A percentile compares a stretch with the other conserved stretches of the same genome.
Evolutionary conservation across 2,888 invertebrate species (phyloP).

Genomic region (Polymixis lichenea): DNA sequence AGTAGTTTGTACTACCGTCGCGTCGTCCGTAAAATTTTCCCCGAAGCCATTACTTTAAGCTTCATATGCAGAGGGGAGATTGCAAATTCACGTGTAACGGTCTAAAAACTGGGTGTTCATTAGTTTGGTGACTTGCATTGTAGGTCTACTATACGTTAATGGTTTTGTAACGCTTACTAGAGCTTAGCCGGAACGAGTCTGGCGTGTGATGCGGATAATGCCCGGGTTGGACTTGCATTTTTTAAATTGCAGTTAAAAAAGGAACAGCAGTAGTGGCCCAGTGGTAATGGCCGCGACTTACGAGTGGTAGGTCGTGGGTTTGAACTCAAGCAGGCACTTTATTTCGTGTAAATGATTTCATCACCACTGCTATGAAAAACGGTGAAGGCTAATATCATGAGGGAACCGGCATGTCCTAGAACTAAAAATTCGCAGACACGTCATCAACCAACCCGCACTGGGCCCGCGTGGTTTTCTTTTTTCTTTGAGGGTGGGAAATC

Average conservation of each 20-base stretch:
- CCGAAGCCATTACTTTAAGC: slow-evolving; percentile 71
- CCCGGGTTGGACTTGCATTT: neutral
- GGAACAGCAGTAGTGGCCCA: too few species aligned
- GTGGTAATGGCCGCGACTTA: too few species aligned
- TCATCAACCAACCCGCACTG: too few species aligned
- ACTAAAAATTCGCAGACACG: too few species aligned
- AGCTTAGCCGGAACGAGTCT: slow-evolving; percentile 11
- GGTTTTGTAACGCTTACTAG: slow-evolving; percentile 64
- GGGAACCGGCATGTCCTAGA: too few species aligned
- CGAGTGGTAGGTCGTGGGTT: too few species aligned
- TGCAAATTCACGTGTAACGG: slow-evolving; percentile 73
- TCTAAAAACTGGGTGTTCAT: slow-evolving; percentile 82
- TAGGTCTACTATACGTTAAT: slow-evolving; percentile 74
- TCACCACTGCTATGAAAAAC: too few species aligned
- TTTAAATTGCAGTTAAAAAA: neutral
- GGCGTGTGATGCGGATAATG: slow-evolving; percentile 22
- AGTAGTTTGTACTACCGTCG: slow-evolving; percentile 25
- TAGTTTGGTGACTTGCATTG: slow-evolving; percentile 86
- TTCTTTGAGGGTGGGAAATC: too few species aligned
- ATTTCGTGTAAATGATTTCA: too few species aligned
- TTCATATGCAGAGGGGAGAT: slow-evolving; percentile 65
- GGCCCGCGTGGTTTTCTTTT: too few species aligned
- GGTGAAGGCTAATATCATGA: too few species aligned
- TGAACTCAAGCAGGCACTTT: too few species aligned
- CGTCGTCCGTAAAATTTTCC: slow-evolving; percentile 65